Evolutionary conservation across 64 coral and sea anemone species (phyloP).

Genomic region (Montipora cactus): DNA sequence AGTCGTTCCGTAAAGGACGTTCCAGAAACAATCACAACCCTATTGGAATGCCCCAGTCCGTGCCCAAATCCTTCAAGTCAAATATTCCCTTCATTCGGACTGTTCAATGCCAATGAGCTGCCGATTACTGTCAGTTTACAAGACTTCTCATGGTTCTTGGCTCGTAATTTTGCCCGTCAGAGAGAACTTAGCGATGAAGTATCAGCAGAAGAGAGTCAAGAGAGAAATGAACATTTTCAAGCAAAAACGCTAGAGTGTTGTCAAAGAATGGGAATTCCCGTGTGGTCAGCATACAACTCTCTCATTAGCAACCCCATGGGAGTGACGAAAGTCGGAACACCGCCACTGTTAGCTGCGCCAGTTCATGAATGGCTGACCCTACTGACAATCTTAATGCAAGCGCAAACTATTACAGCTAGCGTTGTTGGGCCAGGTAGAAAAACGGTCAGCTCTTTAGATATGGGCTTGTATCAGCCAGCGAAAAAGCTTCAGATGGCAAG

Average conservation of each 20-base stretch:
- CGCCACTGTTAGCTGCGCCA: not conserved
- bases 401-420: not conserved
- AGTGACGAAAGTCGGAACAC: not conserved
- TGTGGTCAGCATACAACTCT: not conserved
- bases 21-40: constrained; percentile 21
- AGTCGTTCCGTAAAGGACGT: constrained; percentile 17
- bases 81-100: constrained; percentile 9
- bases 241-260: not conserved
- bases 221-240: not conserved
- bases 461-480: constrained; percentile 4
- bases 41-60: constrained; percentile 13
- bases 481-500: constrained; percentile 26
- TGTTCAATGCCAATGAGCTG: not conserved
- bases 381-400: not conserved
- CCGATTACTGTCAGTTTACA: not conserved
- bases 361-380: not conserved
- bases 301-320: not conserved
- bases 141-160: constrained; percentile 15
- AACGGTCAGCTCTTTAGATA: not conserved
- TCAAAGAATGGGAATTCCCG: not conserved
- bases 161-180: not conserved
- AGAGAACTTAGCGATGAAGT: not conserved
- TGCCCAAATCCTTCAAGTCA: constrained; percentile 12
- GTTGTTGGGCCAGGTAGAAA: not conserved
- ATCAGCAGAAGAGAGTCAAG: not conserved